Percentiles rank a stretch among this genome's conserved stretches.
phyloP scores from a whole-genome alignment of 2,888 invertebrate genomes.

The Perithous albicinctus region DNA sequence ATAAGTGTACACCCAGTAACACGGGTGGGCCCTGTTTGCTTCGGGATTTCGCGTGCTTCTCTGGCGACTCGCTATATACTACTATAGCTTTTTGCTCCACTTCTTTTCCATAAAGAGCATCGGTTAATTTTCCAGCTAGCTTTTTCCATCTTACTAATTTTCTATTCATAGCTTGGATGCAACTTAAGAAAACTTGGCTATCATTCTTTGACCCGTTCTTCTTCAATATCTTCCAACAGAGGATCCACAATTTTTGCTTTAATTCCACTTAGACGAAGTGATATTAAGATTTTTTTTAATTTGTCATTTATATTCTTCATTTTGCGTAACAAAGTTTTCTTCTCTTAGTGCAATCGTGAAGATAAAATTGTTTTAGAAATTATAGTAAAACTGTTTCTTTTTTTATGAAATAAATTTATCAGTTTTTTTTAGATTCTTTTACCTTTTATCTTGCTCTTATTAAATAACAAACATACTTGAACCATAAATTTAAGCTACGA shows the following conservation, averaged over 20 bases:
- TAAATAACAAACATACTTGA: background rate
- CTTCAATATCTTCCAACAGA: background rate
- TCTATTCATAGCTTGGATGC: background rate
- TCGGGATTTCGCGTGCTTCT: slow-evolving; percentile 37
- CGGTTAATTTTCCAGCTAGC: background rate
- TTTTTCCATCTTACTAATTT: background rate
- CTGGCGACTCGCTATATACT: slow-evolving; percentile 24
- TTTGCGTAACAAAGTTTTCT: too few species aligned
- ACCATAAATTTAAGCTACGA: background rate
- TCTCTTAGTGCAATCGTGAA: too few species aligned
- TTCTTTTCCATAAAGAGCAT: slow-evolving; percentile 9
- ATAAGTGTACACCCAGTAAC: slow-evolving; percentile 60
- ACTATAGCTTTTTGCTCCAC: background rate
- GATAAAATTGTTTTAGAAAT: too few species aligned
- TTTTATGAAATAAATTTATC: too few species aligned
- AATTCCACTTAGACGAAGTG: too few species aligned
- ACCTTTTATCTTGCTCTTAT: background rate
- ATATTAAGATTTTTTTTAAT: too few species aligned
- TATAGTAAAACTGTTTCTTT: too few species aligned
- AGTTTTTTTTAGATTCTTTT: background rate
- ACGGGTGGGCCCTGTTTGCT: slow-evolving; percentile 56
- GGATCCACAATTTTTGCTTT: background rate
- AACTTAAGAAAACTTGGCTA: background rate
- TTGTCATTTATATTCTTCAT: too few species aligned
- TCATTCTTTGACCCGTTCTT: background rate